A percentile compares a stretch with the other conserved stretches of the same genome.
Evolutionary conservation across 2,113 vertebrate genomes (phyloP).

Genomic region (Taxidea taxus): DNA sequence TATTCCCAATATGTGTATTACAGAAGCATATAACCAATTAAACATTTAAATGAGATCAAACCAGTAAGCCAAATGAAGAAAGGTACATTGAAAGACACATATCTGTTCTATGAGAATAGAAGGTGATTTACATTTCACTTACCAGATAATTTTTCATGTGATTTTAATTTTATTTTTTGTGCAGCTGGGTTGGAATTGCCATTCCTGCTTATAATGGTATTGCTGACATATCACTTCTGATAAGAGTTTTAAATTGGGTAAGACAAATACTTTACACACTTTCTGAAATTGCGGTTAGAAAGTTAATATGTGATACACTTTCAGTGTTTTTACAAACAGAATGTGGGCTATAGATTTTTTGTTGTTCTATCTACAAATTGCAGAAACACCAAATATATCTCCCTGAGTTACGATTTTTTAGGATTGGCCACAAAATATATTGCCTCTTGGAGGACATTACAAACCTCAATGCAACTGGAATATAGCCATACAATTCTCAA

Average conservation of each 20-base stretch:
- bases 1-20: neutral
- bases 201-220: neutral
- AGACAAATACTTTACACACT: neutral
- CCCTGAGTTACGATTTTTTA: neutral
- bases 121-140: neutral
- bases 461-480: neutral
- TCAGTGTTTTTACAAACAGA: neutral
- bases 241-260: neutral
- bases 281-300: neutral
- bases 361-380: neutral
- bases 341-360: neutral
- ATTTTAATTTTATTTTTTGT: conserved; percentile 30
- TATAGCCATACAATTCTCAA: neutral
- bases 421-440: neutral
- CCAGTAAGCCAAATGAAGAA: neutral
- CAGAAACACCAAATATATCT: neutral
- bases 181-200: neutral
- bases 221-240: neutral
- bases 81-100: neutral
- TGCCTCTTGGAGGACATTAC: neutral
- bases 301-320: conserved; percentile 10
- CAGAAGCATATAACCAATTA: neutral
- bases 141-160: neutral
- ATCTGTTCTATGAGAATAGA: neutral
- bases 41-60: conserved; percentile 17